Base-by-base conservation (phyloP, 2,113 vertebrate species). In the Hassar affinis region DNA sequence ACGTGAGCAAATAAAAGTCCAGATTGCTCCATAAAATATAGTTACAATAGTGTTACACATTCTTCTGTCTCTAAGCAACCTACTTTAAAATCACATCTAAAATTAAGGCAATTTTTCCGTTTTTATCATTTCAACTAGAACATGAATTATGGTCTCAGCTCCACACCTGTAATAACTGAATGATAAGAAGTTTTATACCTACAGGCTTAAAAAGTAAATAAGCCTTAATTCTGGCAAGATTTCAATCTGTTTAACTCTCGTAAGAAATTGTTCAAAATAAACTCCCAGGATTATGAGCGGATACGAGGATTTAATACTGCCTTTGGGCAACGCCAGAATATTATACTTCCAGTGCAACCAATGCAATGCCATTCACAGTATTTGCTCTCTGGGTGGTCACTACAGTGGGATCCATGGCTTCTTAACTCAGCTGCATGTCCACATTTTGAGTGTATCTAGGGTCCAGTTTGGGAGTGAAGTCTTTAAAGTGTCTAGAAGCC, bases 401-500 rank as follows among this genome's bases (percentile, higher is more conserved):
- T 71, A 47, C 12, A 20, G 25, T n/a, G 35, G n/a, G 18, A 18
- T 56, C 35, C 25, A 54, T 76, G 75, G 22, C 38, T 69, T 10
- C 66, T 97, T 95, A 97, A 82, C 95, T 95, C 35, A 94, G 93
- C 57, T 93, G 92, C 72, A 94, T 56, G 0, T 96, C 94, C 0
- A 90, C 87, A 82, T 95, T 95, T 61, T 95, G 84, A 1, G 92
- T 94, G 54, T 93, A 96, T 89, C 94, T 94, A 78, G 97, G 95
- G 91, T 99, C 97, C 89, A 98, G 92, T 89, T 93, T 95, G 66
- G 96, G 97, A 0, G 91, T 92, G 88, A 97, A 97, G 91, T 93
- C 94, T 87, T 93, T 93, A 91, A 99, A 99, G 85, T 96, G 87
- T 91, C 92, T 95, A 79, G 97, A 98, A 45, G 97, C 97, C 89